Percentiles rank a stretch among this genome's conserved stretches.
phyloP scores from a whole-genome alignment of 2,113 vertebrate species.

The Epinephelus lanceolatus region DNA sequence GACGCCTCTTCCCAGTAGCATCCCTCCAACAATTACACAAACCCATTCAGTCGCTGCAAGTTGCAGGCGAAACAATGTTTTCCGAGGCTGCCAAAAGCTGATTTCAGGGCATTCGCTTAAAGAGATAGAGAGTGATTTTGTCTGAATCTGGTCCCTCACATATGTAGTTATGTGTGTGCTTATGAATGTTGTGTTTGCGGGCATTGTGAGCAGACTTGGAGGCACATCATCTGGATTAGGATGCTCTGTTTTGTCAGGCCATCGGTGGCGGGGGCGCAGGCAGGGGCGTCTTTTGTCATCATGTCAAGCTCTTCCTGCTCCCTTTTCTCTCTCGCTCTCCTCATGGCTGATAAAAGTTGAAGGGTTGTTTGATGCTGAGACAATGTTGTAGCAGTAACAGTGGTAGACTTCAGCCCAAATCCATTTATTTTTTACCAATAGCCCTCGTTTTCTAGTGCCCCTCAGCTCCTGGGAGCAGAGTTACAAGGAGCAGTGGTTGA shows the following conservation, averaged over 20 bases:
- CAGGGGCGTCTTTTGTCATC: constrained; percentile 72
- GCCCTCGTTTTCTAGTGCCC: no score
- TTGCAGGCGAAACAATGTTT: constrained; percentile 25
- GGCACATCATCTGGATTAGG: constrained; percentile 75
- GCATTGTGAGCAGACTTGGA: constrained; percentile 73
- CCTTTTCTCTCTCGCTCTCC: neutral
- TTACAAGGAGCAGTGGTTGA: no score
- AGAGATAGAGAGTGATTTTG: constrained; percentile 29
- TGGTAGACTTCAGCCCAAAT: no score
- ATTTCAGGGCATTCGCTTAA: constrained; percentile 49
- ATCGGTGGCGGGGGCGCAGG: constrained; percentile 57
- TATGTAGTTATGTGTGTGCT: constrained; percentile 40
- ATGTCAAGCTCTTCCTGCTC: constrained; percentile 49
- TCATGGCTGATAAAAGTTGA: constrained; percentile 50
- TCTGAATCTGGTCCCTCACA: constrained; percentile 41
- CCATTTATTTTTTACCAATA: no score
- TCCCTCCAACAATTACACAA: constrained; percentile 31
- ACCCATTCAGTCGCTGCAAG: constrained; percentile 20
- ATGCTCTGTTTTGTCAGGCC: constrained; percentile 67
- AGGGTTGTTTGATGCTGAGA: constrained; percentile 46
- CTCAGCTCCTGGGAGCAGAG: no score
- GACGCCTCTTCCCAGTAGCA: constrained; percentile 44
- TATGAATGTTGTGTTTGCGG: constrained; percentile 3
- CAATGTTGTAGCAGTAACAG: neutral
- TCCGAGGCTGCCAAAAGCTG: constrained; percentile 46